Base-by-base conservation (phyloP, 1,140 invertebrate genomes). In the Brachionus rotundiformis region DNA sequence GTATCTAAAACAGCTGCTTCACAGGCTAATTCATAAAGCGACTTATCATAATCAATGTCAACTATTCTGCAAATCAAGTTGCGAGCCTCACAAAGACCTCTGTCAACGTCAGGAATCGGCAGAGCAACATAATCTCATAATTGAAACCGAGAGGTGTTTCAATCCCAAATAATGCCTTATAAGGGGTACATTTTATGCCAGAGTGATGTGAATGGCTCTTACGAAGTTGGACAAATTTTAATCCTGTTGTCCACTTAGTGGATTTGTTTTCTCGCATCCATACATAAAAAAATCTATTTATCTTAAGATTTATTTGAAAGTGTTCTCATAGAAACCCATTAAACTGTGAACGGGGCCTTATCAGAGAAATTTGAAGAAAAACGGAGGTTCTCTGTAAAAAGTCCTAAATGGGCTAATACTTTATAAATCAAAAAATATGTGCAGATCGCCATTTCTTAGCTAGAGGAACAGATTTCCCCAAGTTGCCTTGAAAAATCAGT, bases 11-110 rank as follows among this genome's bases (percentile, higher is more conserved):
- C 49, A 59, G 16, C 49, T 19, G 49, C 49, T 25, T 59, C 49
- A 16, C 49, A 59, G 49, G 5, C 49, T 23, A 59, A 25, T 25
- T 59, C 49, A 59, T 59, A 59, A 23, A 59, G 49, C 16, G 49
- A 59, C 16, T 59, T 59, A 25, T 23, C 49, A 59, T 23, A 59
- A 59, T 59, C 49, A 59, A 59, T 59, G 49, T 59, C 49, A 59
- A 59, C 23, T n/a, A 59, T 59, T 59, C 49, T 59, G 23, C 49
- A 59, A 23, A 59, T 59, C 23, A 23, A 59, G 23, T 59, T 59
- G 16, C 16, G 49, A 23, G 49, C 49, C 23, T 59, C 49, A 59
- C 39, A 41, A 41, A 41, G 39, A 41, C 8, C 39, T 41, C 39
- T 41, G 39, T 59, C 49, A 59, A 59, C 49, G 23, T 59, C 49